These are phyloP conservation scores for Clepsis dumicolana DNA, from an alignment of 2,888 invertebrate species.

Conservation along the genomic window DNA sequence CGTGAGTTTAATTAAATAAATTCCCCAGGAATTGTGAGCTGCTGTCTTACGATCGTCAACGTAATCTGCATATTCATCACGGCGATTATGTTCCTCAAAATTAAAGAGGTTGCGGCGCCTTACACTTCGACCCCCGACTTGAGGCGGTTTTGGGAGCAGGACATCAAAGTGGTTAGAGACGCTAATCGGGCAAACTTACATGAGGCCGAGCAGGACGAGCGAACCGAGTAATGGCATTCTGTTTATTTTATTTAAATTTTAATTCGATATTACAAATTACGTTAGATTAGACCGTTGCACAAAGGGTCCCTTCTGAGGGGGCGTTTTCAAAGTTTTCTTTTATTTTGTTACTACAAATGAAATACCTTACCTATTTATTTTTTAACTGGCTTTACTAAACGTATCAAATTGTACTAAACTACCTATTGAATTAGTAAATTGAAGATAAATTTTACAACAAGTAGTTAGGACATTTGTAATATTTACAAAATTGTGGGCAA, in stretches of 20 bases:
- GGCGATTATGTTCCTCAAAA: slow-evolving; percentile 92
- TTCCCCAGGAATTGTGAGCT: slow-evolving; percentile 89
- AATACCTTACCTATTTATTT: no score
- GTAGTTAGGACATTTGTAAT: no score
- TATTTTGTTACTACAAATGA: no score
- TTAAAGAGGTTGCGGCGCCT: slow-evolving; percentile 94
- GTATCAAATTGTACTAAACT: no score
- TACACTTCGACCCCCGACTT: slow-evolving; percentile 91
- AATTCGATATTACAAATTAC: slow-evolving; percentile 19
- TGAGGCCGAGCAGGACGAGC: slow-evolving; percentile 84
- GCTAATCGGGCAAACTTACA: slow-evolving; percentile 87
- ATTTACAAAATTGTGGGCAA: no score
- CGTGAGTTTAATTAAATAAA: slow-evolving; percentile 19
- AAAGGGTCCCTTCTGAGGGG: neutral
- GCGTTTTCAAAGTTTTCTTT: neutral
- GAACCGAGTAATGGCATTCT: slow-evolving; percentile 68
- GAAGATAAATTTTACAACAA: no score
- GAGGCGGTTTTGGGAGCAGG: slow-evolving; percentile 92
- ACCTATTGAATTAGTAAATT: no score
- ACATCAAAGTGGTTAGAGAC: slow-evolving; percentile 91
- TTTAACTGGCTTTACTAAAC: no score
- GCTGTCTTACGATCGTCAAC: slow-evolving; percentile 92
- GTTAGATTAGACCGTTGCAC: slow-evolving; percentile 16
- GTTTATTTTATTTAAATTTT: slow-evolving; percentile 33
- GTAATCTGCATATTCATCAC: slow-evolving; percentile 94